Conservation (phyloP, 1,140 invertebrate species). For the Bombyx mandarina region DNA sequence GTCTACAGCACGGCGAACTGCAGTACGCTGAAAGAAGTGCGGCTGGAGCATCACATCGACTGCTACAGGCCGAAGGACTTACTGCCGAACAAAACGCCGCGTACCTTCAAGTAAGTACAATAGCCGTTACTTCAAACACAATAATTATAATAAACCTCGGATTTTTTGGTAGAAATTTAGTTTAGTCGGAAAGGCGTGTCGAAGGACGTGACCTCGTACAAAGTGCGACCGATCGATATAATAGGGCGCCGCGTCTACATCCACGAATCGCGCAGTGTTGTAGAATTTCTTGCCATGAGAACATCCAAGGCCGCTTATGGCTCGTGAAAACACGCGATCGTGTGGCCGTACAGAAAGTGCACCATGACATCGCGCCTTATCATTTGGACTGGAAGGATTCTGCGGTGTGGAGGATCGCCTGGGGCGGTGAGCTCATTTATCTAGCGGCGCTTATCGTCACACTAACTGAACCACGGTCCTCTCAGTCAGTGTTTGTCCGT, state of each 20-base stretch:
- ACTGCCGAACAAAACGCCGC: constrained; percentile 63
- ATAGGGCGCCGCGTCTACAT: constrained; percentile 31
- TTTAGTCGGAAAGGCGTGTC: constrained; percentile 58
- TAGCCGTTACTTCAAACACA: not conserved
- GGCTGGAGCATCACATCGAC: constrained; percentile 50
- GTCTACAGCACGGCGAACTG: constrained; percentile 83
- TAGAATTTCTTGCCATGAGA: constrained; percentile 42
- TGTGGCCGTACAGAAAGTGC: constrained; percentile 10
- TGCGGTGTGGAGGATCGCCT: constrained; percentile 59
- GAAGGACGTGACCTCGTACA: constrained; percentile 66
- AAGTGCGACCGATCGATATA: constrained; percentile 53
- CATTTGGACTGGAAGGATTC: constrained; percentile 53
- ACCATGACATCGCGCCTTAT: constrained; percentile 43
- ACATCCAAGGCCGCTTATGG: constrained; percentile 23
- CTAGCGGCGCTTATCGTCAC: constrained; percentile 50
- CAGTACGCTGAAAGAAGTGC: constrained; percentile 76
- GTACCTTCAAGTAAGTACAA: constrained; percentile 44
- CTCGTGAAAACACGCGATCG: constrained; percentile 17
- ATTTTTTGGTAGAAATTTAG: constrained; percentile 4
- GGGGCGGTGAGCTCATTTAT: constrained; percentile 64
- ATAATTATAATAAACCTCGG: too few relatives aligned
- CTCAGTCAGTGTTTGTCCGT: constrained; percentile 59
- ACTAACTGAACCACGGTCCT: constrained; percentile 39
- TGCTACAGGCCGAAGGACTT: constrained; percentile 56
- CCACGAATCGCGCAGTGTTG: constrained; percentile 42